These are phyloP conservation scores for Chironomus riparius DNA, from an alignment of 2,888 invertebrate species.

Conservation along the genomic window DNA sequence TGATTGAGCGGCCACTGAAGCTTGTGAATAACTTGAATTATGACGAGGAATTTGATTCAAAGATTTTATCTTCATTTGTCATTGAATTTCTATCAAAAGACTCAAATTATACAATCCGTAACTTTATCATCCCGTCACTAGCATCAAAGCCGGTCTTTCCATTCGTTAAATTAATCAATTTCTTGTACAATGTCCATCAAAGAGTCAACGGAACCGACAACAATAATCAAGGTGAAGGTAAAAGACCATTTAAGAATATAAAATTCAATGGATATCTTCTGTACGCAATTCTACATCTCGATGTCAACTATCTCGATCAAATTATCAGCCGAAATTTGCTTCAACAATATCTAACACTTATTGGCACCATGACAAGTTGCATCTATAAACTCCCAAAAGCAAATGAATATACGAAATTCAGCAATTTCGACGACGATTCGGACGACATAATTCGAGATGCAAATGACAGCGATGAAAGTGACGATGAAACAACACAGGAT, in stretches of 20 bases:
- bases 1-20: constrained; percentile 66
- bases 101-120: constrained; percentile 58
- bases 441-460: constrained; percentile 28
- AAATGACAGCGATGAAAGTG: constrained; percentile 34
- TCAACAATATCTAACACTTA: constrained; percentile 37
- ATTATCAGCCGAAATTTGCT: constrained; percentile 30
- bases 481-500: constrained; percentile 53
- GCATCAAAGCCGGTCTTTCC: constrained; percentile 46
- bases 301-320: constrained; percentile 36
- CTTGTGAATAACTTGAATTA: constrained; percentile 38
- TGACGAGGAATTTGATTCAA: background rate
- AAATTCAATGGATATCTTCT: constrained; percentile 36
- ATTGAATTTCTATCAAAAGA: constrained; percentile 56
- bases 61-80: constrained; percentile 44
- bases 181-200: constrained; percentile 43
- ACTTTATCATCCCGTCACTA: constrained; percentile 61
- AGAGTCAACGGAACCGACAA: constrained; percentile 29
- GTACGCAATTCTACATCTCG: constrained; percentile 39
- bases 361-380: constrained; percentile 39
- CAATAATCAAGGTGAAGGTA: constrained; percentile 7
- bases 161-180: constrained; percentile 45
- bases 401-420: constrained; percentile 29
- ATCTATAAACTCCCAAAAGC: constrained; percentile 39
- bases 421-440: constrained; percentile 34
- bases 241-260: constrained; percentile 28